A percentile compares a stretch with the other conserved stretches of the same genome.
phyloP scores from a whole-genome alignment of 2,888 invertebrate species.

The Frankliniella fusca region DNA sequence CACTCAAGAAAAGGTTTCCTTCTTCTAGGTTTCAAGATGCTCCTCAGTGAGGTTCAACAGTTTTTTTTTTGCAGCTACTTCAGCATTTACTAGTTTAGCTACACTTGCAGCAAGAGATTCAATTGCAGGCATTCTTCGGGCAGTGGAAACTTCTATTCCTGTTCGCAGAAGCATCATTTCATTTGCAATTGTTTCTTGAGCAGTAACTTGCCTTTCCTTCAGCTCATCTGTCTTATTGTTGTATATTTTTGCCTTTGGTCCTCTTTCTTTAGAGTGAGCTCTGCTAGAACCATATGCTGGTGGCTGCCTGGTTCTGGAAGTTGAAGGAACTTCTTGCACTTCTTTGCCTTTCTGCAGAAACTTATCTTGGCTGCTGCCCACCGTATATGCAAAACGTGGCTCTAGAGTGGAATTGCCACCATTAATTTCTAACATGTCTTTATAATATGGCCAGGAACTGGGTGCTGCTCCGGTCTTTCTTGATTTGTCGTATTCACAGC shows the following conservation, averaged over 20 bases:
- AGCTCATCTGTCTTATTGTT: background rate
- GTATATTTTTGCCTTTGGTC: background rate
- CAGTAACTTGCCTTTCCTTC: background rate
- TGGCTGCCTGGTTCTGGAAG: background rate
- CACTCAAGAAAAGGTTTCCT: too few relatives aligned
- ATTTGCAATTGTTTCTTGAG: background rate
- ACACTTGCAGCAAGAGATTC: background rate
- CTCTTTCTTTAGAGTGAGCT: background rate
- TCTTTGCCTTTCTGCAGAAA: background rate
- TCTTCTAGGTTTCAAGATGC: too few relatives aligned
- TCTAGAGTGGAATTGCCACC: background rate
- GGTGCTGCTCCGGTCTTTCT: too few relatives aligned
- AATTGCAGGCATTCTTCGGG: background rate
- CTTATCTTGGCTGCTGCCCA: background rate
- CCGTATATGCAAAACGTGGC: background rate
- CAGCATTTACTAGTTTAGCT: too few relatives aligned
- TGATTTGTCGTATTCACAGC: too few relatives aligned
- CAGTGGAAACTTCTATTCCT: background rate
- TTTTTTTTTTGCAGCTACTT: too few relatives aligned
- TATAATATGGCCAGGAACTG: too few relatives aligned
- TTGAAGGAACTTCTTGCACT: background rate
- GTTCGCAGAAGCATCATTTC: background rate
- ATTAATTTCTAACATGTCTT: too few relatives aligned
- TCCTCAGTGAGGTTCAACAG: too few relatives aligned
- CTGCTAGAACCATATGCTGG: background rate